Conservation (phyloP, 2,113 vertebrate genomes). For the Oenanthe oenanthe region DNA sequence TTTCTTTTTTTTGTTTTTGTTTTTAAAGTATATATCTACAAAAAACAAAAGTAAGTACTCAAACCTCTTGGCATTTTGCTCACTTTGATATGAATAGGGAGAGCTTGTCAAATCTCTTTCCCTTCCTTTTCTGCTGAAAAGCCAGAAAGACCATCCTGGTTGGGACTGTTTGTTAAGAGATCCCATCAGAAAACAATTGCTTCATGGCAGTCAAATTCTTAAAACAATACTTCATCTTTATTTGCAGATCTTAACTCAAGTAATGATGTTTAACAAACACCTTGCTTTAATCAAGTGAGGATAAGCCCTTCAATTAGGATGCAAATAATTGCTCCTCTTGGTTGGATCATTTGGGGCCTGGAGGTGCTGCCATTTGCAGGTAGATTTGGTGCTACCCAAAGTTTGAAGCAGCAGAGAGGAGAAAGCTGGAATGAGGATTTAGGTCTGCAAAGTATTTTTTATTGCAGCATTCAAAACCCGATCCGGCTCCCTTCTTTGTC, state of each 20-base stretch:
- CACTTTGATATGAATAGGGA: background rate
- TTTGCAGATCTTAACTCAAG: conserved; percentile 74
- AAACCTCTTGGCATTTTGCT: conserved; percentile 22
- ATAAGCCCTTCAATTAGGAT: conserved; percentile 64
- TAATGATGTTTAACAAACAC: conserved; percentile 78
- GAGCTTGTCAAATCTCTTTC: conserved; percentile 43
- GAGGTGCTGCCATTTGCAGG: conserved; percentile 5
- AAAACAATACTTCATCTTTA: conserved; percentile 68
- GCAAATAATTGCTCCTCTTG: conserved; percentile 29
- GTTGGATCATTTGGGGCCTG: conserved; percentile 1
- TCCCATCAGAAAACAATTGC: conserved; percentile 52
- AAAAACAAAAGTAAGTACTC: background rate
- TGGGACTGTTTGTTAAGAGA: background rate
- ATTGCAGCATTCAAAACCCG: rapidly evolving
- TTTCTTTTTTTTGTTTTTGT: background rate
- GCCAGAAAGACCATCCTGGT: background rate
- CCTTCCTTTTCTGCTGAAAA: background rate
- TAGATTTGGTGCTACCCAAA: background rate
- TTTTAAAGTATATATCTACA: background rate
- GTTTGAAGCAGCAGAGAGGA: background rate
- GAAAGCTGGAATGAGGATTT: background rate
- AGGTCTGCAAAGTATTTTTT: background rate
- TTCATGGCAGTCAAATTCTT: conserved; percentile 1
- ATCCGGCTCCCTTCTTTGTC: background rate
- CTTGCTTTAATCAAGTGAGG: conserved; percentile 66